Evolutionary conservation across 92 coral and sea anemone species (phyloP).

Genomic region (Epizoanthus fatuus): DNA sequence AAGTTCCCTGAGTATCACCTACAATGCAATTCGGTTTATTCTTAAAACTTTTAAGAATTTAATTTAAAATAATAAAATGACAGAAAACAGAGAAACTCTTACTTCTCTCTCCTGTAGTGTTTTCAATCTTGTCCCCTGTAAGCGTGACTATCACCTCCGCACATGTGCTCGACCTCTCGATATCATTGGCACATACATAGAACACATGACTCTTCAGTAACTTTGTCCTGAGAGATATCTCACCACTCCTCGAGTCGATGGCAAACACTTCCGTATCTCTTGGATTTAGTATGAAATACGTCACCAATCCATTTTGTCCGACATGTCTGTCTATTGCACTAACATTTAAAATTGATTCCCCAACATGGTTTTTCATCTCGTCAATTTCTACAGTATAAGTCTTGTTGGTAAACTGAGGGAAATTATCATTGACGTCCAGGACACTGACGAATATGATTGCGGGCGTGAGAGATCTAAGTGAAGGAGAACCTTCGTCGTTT

Average conservation of each 20-base stretch:
- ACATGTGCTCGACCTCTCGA: not conserved
- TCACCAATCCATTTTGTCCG: conserved; percentile 24
- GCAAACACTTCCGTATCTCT: conserved; percentile 26
- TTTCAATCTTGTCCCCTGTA: not conserved
- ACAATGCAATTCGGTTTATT: too few species aligned
- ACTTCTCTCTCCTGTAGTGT: too few species aligned
- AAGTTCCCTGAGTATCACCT: too few species aligned
- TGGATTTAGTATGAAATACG: conserved; percentile 49
- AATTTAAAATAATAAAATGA: too few species aligned
- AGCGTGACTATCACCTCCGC: not conserved
- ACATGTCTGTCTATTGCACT: conserved; percentile 45
- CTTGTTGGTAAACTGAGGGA: not conserved
- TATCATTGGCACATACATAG: conserved; percentile 10
- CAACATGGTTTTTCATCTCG: not conserved
- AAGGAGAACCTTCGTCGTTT: conserved; percentile 5
- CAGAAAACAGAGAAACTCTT: too few species aligned
- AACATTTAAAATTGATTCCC: conserved; percentile 9
- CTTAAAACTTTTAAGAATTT: too few species aligned
- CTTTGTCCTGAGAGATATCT: not conserved
- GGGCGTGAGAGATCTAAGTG: not conserved
- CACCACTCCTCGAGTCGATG: conserved; percentile 42
- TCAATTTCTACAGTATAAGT: not conserved
- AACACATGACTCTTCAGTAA: not conserved
- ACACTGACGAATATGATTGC: not conserved
- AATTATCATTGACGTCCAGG: not conserved